These are phyloP conservation scores for Colletes collaris DNA, from an alignment of 2,888 invertebrate genomes.

Conservation along the genomic window DNA sequence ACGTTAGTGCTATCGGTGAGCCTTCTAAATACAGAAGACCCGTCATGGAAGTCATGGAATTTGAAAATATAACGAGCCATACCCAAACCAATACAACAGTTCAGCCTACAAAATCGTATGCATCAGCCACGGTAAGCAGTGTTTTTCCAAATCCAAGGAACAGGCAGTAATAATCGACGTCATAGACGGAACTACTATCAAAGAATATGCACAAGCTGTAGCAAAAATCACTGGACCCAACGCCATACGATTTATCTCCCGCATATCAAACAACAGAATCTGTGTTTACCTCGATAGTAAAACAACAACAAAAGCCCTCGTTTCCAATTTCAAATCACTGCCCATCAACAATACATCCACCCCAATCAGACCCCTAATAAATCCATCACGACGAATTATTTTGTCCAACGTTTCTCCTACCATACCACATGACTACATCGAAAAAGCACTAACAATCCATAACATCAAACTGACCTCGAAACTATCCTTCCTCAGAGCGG, in stretches of 20 bases:
- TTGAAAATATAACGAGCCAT: no score
- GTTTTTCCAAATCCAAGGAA: background rate
- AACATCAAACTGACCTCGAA: background rate
- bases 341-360: background rate
- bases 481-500: constrained; percentile 2
- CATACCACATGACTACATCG: constrained; percentile 4
- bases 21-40: no score
- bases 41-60: no score
- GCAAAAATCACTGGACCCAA: background rate
- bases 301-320: background rate
- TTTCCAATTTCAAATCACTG: background rate
- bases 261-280: background rate
- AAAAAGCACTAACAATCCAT: background rate
- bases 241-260: background rate
- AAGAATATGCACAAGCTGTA: background rate
- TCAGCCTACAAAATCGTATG: background rate
- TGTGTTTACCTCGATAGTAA: background rate
- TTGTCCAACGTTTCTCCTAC: background rate
- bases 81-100: background rate
- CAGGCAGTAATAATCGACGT: background rate
- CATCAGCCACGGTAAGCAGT: background rate
- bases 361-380: background rate
- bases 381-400: background rate
- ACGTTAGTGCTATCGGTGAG: no score
- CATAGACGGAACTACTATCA: background rate